phyloP scores from a whole-genome alignment of 2,113 vertebrate genomes.

The Archilochus colubris region DNA sequence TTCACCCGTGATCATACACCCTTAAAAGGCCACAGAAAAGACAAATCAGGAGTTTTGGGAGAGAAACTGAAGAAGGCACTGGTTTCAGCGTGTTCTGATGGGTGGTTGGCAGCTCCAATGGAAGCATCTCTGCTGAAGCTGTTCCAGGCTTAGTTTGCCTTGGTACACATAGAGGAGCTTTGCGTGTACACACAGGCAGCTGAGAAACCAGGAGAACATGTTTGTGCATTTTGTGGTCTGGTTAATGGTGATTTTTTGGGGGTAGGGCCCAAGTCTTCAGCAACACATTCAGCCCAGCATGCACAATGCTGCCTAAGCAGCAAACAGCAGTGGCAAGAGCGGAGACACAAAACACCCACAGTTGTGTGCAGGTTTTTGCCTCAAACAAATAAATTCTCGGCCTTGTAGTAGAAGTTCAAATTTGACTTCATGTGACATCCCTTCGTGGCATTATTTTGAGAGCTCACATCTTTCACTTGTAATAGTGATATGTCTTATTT shows the following conservation, averaged over 20 bases:
- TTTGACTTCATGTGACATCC: neutral
- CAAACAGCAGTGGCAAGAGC: neutral
- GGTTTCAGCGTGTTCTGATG: neutral
- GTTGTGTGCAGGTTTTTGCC: neutral
- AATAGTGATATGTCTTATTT: neutral
- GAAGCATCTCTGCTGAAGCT: neutral
- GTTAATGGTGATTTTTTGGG: neutral
- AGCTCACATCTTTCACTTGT: neutral
- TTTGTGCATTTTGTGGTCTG: neutral
- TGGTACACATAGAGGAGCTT: accelerated
- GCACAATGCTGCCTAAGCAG: neutral
- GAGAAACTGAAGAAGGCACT: neutral
- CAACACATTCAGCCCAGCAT: accelerated
- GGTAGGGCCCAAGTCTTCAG: neutral
- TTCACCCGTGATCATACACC: accelerated
- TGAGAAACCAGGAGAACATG: neutral
- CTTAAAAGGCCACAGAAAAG: neutral
- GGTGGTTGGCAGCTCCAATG: neutral
- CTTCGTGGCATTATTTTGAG: neutral
- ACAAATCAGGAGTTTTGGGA: neutral
- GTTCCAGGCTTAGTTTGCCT: neutral
- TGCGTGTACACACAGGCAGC: neutral
- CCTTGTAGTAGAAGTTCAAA: neutral
- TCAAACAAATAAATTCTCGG: neutral
- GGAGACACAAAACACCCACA: accelerated